A percentile compares a stretch with the other conserved stretches of the same genome.
Evolutionary conservation across 2,888 invertebrate species (phyloP).

Genomic region (Apamea crenata): DNA sequence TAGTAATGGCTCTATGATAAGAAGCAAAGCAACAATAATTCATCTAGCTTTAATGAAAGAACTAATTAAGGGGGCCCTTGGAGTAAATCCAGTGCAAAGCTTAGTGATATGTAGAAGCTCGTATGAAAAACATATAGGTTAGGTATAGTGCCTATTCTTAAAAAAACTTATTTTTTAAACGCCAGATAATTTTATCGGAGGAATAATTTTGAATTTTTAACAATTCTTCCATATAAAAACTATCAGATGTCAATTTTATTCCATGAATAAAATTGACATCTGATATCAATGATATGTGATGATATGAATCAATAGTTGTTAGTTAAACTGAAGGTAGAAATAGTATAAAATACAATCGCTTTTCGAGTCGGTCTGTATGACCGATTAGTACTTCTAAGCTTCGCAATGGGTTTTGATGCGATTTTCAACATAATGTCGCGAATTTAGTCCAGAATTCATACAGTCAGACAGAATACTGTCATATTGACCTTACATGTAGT

Average conservation of each 20-base stretch:
- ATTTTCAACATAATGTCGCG: not conserved
- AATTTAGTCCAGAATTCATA: not conserved
- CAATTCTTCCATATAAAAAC: too few relatives aligned
- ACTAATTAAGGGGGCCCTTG: too few relatives aligned
- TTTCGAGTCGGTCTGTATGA: not conserved
- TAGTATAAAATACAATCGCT: not conserved
- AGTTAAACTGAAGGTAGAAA: not conserved
- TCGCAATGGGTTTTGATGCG: not conserved
- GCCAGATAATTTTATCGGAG: too few relatives aligned
- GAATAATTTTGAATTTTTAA: too few relatives aligned
- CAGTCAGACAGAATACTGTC: not conserved
- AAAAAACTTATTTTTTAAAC: not conserved
- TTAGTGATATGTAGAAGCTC: not conserved
- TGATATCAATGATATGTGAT: too few relatives aligned
- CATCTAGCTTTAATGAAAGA: not conserved
- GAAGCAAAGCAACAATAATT: not conserved
- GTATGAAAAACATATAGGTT: not conserved
- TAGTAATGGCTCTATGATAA: conserved; percentile 5
- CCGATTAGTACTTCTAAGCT: not conserved
- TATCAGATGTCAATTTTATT: too few relatives aligned
- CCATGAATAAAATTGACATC: too few relatives aligned
- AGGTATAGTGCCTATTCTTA: not conserved
- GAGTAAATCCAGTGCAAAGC: not conserved
- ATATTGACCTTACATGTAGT: not conserved
- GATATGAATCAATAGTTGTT: not conserved